Conservation (phyloP, 2,113 vertebrate genomes). For the Orientallactaga bullata region DNA sequence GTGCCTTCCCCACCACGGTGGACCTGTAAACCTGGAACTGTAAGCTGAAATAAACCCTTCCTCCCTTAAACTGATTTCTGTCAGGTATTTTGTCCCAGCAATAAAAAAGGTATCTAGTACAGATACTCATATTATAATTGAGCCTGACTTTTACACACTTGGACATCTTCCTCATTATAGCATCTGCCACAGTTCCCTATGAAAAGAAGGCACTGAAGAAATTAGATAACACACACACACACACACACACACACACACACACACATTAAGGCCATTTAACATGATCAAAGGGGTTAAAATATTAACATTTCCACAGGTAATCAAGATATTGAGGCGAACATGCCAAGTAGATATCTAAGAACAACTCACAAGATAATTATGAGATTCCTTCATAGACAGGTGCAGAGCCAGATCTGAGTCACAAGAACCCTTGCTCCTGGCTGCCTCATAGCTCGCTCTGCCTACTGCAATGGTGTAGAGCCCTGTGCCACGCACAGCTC, state of each 20-base stretch:
- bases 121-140: no score
- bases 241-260: constrained; percentile 10
- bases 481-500: background rate
- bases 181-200: background rate
- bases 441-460: background rate
- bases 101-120: no score
- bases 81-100: no score
- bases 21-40: no score
- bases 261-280: no score
- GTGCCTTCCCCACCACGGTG: no score
- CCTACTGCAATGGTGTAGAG: constrained; percentile 12
- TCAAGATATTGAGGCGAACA: constrained; percentile 14
- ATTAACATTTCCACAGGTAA: background rate
- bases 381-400: background rate
- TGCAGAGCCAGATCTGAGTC: background rate
- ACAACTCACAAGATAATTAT: background rate
- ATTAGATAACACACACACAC: background rate
- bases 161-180: background rate
- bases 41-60: no score
- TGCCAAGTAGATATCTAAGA: background rate
- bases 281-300: constrained; percentile 6
- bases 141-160: constrained; percentile 9
- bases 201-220: background rate
- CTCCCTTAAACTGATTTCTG: no score
- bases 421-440: background rate